Evolutionary conservation across 2,113 vertebrate species (phyloP), one percentile per base, ranked within the genome.

Genomic region (Archilochus colubris): DNA sequence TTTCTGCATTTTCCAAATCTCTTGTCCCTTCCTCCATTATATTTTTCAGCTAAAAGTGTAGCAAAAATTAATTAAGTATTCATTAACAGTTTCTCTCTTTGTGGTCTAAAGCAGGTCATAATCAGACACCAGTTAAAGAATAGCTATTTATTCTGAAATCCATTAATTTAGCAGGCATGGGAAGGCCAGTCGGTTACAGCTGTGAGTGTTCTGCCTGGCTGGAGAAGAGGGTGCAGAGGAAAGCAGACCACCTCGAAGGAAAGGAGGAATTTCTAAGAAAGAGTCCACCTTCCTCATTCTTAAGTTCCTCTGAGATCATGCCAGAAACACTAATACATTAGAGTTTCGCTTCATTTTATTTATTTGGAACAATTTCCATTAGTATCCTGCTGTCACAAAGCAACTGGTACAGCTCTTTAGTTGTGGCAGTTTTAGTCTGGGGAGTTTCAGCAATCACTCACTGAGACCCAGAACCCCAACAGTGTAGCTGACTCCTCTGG

Each of bases 361-460:
- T 82, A 78, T 73, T 87, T 75, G 30, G 57, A 83, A 73, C 38
- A 27, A 64, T 89, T 89, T 91, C 55, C 46, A n/a, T 94, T 69
- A 89, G 70, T 84, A 88, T 17, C 62, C 61, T 70, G 74, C 89
- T 86, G 66, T 89, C 93, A 81, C 66, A 85, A 67, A 91, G 38
- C 80, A 78, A 91, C 72, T 66, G 82, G 55, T 74, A 44, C 91
- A 94, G 48, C 53, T 88, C 81, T 86, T 91, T 93, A 48, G 11
- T 68, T 48, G 2, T 31, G 53, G 75, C 55, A 77, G 31, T 53
- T 92, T 67, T 80, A 38, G 83, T 76, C 53, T 70, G 62, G 63
- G 76, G 68, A 88, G 88, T 46, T 46, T 9, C 81, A 82, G 57
- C 2, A 9, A 3, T 53, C 73, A 25, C 83, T 94, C 36, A 11